Evolutionary conservation across 1,140 invertebrate species (phyloP).

Genomic region (Drosophila parabipectinata): DNA sequence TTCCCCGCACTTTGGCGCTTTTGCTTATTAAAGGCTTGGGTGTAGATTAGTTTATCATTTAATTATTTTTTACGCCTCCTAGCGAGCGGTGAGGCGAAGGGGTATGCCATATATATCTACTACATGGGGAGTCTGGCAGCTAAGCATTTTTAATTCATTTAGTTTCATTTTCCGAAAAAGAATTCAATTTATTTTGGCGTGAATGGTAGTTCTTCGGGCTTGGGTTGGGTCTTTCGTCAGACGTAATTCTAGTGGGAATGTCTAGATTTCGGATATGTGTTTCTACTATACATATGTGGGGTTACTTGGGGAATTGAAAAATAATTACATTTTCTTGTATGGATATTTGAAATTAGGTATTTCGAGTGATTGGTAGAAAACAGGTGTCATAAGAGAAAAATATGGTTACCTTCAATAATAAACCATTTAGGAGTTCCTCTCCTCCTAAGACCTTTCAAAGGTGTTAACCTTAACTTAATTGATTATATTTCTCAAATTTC

Average conservation of each 20-base stretch:
- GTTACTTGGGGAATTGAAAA: conserved; percentile 36
- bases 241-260: conserved; percentile 58
- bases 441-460: not conserved
- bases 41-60: conserved; percentile 79
- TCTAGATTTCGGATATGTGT: conserved; percentile 30
- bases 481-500: conserved; percentile 26
- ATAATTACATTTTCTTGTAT: conserved; percentile 36
- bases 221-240: conserved; percentile 28
- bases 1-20: conserved; percentile 14
- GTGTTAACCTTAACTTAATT: conserved; percentile 26
- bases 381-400: too few species aligned
- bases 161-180: conserved; percentile 68
- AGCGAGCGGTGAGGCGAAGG: not conserved
- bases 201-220: conserved; percentile 31
- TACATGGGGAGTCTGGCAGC: conserved; percentile 8
- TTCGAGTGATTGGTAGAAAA: too few species aligned
- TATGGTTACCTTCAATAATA: too few species aligned
- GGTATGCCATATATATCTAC: not conserved
- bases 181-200: conserved; percentile 59
- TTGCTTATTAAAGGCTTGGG: conserved; percentile 62
- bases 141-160: conserved; percentile 70
- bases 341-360: not conserved
- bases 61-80: conserved; percentile 71
- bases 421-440: not conserved
- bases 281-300: not conserved